Evolutionary conservation across 1,140 invertebrate species (phyloP).

Genomic region (Nautilus pompilius): DNA sequence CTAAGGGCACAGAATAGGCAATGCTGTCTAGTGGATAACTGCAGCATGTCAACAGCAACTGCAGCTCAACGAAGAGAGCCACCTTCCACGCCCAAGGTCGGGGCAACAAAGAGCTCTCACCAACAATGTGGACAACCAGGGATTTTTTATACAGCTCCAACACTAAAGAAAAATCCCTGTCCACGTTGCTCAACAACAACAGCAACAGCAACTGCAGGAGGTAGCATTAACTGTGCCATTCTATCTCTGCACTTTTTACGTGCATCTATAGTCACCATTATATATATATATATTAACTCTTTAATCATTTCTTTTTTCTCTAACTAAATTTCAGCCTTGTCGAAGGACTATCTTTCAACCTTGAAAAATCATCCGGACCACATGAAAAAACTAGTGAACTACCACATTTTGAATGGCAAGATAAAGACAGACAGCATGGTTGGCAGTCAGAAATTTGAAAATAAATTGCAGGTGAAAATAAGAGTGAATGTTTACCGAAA

Average conservation of each 20-base stretch:
- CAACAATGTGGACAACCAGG: too few relatives aligned
- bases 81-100: too few relatives aligned
- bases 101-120: too few relatives aligned
- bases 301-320: neutral
- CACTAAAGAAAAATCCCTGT: too few relatives aligned
- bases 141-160: too few relatives aligned
- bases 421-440: slow-evolving; percentile 18
- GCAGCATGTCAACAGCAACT: too few relatives aligned
- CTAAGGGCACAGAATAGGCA: too few relatives aligned
- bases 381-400: slow-evolving; percentile 19
- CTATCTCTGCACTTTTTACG: neutral
- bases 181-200: neutral
- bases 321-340: slow-evolving; percentile 17
- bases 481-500: slow-evolving; percentile 26
- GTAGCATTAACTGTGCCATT: neutral
- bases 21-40: too few relatives aligned
- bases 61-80: too few relatives aligned
- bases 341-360: slow-evolving; percentile 15
- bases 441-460: slow-evolving; percentile 11
- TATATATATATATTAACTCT: neutral
- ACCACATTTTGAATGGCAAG: slow-evolving; percentile 26
- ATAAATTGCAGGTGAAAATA: slow-evolving; percentile 14
- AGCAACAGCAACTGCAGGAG: neutral
- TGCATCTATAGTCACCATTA: neutral
- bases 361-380: slow-evolving; percentile 21